Evolutionary conservation across 1,140 invertebrate species (phyloP), one percentile per base, ranked within the genome.

Genomic region (Plodia interpunctella): DNA sequence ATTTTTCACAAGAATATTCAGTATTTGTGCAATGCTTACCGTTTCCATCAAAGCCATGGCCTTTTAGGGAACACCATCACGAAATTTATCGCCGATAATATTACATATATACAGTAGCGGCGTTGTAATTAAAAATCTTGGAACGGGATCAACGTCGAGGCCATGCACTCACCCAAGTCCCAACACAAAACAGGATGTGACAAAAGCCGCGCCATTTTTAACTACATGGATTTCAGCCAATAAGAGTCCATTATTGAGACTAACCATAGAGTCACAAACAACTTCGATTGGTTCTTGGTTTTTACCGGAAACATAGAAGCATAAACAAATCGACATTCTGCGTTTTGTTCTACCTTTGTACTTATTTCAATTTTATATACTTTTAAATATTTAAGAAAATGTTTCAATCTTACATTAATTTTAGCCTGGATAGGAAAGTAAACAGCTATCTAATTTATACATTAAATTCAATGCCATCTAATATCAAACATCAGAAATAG

Each of bases 41-140:
- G 87, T 88, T 88, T 90, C 89, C 85, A 88, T 88, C 83, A 89
- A 85, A 90, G 88, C 88, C 87, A 90, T 90, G 80, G 86, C 86
- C 84, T 87, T 80, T 87, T 88, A 80, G 74, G 78, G 78, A 83
- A 87, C 86, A 90, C 83, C 88, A 90, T 90, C 79, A 90, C 88
- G 83, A 90, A 87, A 77, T 79, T 75, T 87, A 80, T 77, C 71
- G 70, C 66, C 63, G 69, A 75, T 74, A 81, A 85, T 83, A 86
- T 81, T 80, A 78, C 80, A 82, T 80, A 80, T 73, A 72, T 74
- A 87, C 78, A 82, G 69, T 75, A 76, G 74, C 74, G 76, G 78
- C 73, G 65, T 78, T 71, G 67, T 59, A 71, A 79, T 80, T 76
- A 78, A 83, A 81, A 83, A 80, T 80, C 75, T 84, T 80, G 75